Percentiles rank a stretch among this genome's conserved stretches.
phyloP scores from a whole-genome alignment of 2,797 vertebrate genomes.

The Diglossa cyanea region DNA sequence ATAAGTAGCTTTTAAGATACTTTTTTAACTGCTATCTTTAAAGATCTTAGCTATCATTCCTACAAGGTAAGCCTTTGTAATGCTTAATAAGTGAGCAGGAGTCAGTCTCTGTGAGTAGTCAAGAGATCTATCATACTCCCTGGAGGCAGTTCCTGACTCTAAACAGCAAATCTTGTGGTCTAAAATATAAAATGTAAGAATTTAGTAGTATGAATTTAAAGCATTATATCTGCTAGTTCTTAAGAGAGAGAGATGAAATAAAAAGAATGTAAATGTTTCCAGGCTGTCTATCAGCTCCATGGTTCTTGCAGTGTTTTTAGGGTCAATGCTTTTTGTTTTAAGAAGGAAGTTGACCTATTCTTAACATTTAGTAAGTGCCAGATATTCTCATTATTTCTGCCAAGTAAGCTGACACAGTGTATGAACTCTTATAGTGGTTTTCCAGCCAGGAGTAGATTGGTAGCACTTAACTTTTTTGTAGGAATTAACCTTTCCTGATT shows the following conservation, averaged over 20 bases:
- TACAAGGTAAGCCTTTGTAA: not conserved
- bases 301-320: not conserved
- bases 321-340: conserved; percentile 9
- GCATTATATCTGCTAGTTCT: not conserved
- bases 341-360: conserved; percentile 44
- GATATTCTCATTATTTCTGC: conserved; percentile 47
- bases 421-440: not conserved
- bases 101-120: not conserved
- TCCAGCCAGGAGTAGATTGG: conserved; percentile 9
- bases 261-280: not conserved
- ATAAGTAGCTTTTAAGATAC: not conserved
- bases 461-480: conserved; percentile 3
- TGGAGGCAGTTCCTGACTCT: not conserved
- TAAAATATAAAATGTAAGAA: not conserved
- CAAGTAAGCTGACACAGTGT: not conserved
- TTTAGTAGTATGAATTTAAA: not conserved
- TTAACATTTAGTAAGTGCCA: conserved; percentile 42
- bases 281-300: not conserved
- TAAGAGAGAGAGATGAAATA: not conserved
- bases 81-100: not conserved
- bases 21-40: not conserved
- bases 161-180: not conserved
- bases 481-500: conserved; percentile 38
- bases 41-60: not conserved
- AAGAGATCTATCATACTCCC: not conserved